Base-by-base conservation (phyloP, 2,888 invertebrate genomes). In the Ormia ochracea region DNA sequence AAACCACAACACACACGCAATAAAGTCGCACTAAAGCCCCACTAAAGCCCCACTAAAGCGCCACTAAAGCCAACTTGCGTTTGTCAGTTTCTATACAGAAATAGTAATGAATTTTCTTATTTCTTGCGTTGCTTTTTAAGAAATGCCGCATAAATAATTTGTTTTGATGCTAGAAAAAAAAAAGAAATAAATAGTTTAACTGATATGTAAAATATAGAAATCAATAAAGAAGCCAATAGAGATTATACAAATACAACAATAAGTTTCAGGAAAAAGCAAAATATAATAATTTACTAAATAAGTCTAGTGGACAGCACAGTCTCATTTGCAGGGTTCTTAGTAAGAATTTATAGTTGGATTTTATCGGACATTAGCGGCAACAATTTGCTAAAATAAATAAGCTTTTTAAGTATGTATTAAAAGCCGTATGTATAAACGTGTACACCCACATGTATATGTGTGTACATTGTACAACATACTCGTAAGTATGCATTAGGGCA, bases 261-360 rank as follows among this genome's bases (percentile, higher is more conserved):
- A 9, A 50, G 14, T 14, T 14, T 28, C 50, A 14, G 14, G 14
- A 28, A 28, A 26, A 50, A 31, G 19, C 56, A 9, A 31, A 31
- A 54, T 5, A 28, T 2, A 19, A 12, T 33, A 17, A 54, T 33
- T 33, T 31, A 54, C 12, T 31, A 14, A 26, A 14, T 7, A n/a
- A 50, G 45, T 26, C 6, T 26, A 23, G 23, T 63, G n/a, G 43
- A 63, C 23, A 65, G 65, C 48, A 41, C 31, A 38, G 21, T 63
- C 54, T 31, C 23, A 33, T 59, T 59, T 59, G 12, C 14, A 45
- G 6, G 5, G 19, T 28, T 48, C 69, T 78, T 74, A 81, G 77
- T 81, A 43, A 43, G 58, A 78, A 65, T 73, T 74, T 69, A 59
- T 54, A 69, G 63, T 78, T 66, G 69, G 77, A 59, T 74, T 61